Evolutionary conservation across 2,797 vertebrate species (phyloP), one percentile per base, ranked within the genome.

Genomic region (Stomatorhinus walkeri): DNA sequence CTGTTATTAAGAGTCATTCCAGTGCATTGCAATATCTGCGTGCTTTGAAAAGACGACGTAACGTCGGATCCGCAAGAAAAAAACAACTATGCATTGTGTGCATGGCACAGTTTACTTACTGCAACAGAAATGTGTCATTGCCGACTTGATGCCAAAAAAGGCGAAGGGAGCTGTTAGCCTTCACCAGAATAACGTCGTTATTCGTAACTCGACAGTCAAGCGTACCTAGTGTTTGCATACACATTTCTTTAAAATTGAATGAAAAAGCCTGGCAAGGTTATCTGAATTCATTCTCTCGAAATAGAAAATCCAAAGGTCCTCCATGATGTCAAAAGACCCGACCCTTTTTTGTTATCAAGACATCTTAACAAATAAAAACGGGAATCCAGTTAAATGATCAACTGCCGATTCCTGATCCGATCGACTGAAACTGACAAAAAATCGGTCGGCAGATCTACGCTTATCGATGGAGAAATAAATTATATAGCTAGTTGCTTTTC

Each of bases 241-340:
- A 8, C 10, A 43, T 64, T 87, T 43, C 59, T 68, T 12, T 24
- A 51, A 84, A 24, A 36, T 43, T 9, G 4, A 54, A 54, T 12
- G 3, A 36, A 54, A 61, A n/a, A 59, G 43, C 16, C 32, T 86
- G 84, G 10, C 14, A 51, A 19, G 16, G 12, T 12, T 48, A 52
- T 85, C 83, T n/a, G 64, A 36, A 59, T 10, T 59, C 51, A 56
- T 87, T 40, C 86, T 64, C 86, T 68, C 85, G 85, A 86, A 86
- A 36, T 46, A 59, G 48, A 28, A 85, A 85, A 89, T 88, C 87
- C 40, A 59, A 46, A 72, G 87, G 89, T 84, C 86, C 91, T 93
- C 93, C 93, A 93, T 90, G 90, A 92, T 93, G 93, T 90, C 90
- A 86, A 91, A 94, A 92, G 89, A 92, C 92, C 91, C 89, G 92